These are phyloP conservation scores for Microtus ochrogaster DNA, from an alignment of 2,113 vertebrate genomes.

Conservation along the genomic window DNA sequence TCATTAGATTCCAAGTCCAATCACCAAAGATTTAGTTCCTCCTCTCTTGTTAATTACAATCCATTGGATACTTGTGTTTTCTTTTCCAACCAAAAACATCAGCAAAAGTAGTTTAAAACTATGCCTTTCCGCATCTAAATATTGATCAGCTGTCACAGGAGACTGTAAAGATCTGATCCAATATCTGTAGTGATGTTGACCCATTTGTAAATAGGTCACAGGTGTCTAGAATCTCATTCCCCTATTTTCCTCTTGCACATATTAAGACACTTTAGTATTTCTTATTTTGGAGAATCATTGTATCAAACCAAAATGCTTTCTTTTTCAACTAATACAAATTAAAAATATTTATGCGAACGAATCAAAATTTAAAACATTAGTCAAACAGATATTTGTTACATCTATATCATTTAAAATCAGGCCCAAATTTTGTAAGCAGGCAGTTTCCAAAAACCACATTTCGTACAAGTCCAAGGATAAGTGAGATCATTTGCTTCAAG, in stretches of 20 bases:
- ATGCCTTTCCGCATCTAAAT: not conserved
- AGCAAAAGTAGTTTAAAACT: not conserved
- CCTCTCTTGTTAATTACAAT: not conserved
- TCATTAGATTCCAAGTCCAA: not conserved
- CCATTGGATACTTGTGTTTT: not conserved
- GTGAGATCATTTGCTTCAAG: slow-evolving; percentile 49
- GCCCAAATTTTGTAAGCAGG: slow-evolving; percentile 10
- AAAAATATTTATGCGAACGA: slow-evolving; percentile 23
- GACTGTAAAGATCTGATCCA: not conserved
- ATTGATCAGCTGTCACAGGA: not conserved
- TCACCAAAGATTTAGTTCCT: not conserved
- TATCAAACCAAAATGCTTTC: not conserved
- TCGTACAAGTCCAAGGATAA: slow-evolving; percentile 53
- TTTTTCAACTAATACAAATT: not conserved
- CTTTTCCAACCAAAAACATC: slow-evolving; percentile 15
- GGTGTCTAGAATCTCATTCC: not conserved
- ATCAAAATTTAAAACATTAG: not conserved
- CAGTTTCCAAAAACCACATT: slow-evolving; percentile 30
- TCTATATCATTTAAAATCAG: not conserved
- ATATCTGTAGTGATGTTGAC: not conserved
- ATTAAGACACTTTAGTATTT: not conserved
- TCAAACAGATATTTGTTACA: not conserved
- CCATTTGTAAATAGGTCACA: not conserved
- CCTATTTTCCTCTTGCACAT: not conserved
- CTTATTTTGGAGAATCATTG: slow-evolving; percentile 26